Base-by-base conservation (phyloP, 2,888 invertebrate genomes). In the Xanthia icteritia region DNA sequence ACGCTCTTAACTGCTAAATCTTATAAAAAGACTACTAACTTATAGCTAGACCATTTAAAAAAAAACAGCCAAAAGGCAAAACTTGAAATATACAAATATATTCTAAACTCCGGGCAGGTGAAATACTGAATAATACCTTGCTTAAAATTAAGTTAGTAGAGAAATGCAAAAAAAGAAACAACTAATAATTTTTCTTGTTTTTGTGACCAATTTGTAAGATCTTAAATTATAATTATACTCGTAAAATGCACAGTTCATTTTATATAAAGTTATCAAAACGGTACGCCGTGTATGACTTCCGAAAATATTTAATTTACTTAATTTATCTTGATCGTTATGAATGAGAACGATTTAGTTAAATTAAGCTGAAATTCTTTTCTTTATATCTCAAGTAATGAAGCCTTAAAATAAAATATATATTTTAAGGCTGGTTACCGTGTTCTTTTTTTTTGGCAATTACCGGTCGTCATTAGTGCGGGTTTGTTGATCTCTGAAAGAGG, bases 381-480 rank as follows among this genome's bases (percentile, higher is more conserved):
- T 70, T 70, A 66, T 81, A 74, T 85, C 23, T 60, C 13, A 56
- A 61, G 48, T 65, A 82, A 86, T 82, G 61, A 86, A 67, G 56
- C 36, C 23, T 58, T 51, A 11, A 66, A 66, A 82, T 63, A 67
- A 75, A 20, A 82, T 8, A 39, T 60, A 36, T 60, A 23, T 61
- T 84, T 82, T 72, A 15, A 77, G 23, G 60, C n/a, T 68, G n/a
- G 13, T 45, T n/a, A 39, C 56, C 31, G 45, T 36, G 39, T n/a
- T 42, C 61, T 8, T 45, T 61, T 54, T 70, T 69, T 67, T 63
- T 68, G 45, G 64, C n/a, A 75, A 85, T 85, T 71, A 86, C 60
- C 68, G 78, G 77, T 69, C 20, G n/a, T 56, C 54, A 82, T 82
- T 75, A 81, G 65, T 48, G 31, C 36, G 48, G 60, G 58, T 71